A percentile compares a stretch with the other conserved stretches of the same genome.
These are phyloP conservation scores for Homarus gammarus DNA, from an alignment of 2,888 invertebrate genomes.

Conservation along the genomic window DNA sequence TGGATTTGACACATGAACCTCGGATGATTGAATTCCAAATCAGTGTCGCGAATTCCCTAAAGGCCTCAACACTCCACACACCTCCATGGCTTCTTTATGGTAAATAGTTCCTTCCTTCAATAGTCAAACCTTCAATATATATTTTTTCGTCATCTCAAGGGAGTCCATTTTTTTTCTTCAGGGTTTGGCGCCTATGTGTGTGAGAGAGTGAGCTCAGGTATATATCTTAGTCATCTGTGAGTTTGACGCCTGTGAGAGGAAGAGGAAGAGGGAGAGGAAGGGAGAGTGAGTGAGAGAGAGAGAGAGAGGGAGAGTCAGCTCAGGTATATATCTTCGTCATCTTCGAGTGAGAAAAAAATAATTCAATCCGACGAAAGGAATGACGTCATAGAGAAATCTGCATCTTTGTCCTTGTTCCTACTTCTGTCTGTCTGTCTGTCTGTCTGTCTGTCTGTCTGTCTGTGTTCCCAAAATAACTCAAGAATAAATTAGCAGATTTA, in stretches of 20 bases:
- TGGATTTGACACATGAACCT: conserved; percentile 73
- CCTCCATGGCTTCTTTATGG: conserved; percentile 15
- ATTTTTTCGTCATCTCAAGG: no score
- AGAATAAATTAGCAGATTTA: no score
- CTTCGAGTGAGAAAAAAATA: no score
- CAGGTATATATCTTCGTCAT: not conserved
- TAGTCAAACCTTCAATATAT: not conserved
- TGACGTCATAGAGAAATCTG: no score
- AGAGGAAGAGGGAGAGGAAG: conserved; percentile 17
- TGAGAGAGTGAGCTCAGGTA: not conserved
- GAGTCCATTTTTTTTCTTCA: no score
- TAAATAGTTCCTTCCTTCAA: conserved; percentile 1
- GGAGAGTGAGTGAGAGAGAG: conserved; percentile 23
- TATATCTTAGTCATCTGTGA: not conserved
- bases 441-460: no score
- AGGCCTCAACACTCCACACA: conserved; percentile 6
- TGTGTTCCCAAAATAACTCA: no score
- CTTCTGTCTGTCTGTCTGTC: no score
- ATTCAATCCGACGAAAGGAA: no score
- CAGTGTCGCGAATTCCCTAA: conserved; percentile 47
- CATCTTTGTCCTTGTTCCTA: no score
- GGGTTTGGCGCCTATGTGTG: no score
- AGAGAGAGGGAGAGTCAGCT: not conserved
- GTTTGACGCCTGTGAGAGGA: not conserved
- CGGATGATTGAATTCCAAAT: conserved; percentile 71